Evolutionary conservation across 2,888 invertebrate genomes (phyloP), one percentile per base, ranked within the genome.

Genomic region (Oxycera nigricornis): DNA sequence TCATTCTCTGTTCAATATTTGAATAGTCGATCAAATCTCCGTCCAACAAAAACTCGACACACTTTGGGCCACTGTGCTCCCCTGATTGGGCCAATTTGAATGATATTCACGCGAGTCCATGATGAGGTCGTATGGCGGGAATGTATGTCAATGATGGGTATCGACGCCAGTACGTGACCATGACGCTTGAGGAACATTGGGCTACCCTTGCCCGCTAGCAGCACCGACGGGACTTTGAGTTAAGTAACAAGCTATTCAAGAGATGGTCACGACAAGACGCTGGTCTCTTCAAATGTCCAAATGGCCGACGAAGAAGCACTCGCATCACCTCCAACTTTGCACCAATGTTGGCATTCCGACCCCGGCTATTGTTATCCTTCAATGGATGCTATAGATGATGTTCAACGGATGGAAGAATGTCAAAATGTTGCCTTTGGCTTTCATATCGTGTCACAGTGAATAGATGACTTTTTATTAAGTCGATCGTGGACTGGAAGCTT

Each of bases 21-120:
- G 30, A 31, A 31, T 17, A 61, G 31, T 31, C 17, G 9, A 61
- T 28, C 61, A 31, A 61, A 3, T 30, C 46, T n/a, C 31, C 3
- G 17, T 31, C 17, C 17, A 31, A 17, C 30, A n/a, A 50, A 50
- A 68, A 70, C 35, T 11, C 35, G 55, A 52, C 70, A 70, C 52
- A 70, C 55, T 31, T 70, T 20, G 22, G 31, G 55, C 55, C 70
- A 55, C 31, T 24, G 55, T 55, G 31, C 46, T 55, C 55, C 55
- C 28, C 70, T 68, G 68, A 68, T 68, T 70, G 28, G 22, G 70
- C 24, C 28, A 70, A 70, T 70, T 70, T 70, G 52, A 55, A 52
- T 52, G 52, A 70, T 52, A 70, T 70, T 70, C 70, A 70, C 22
- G 22, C 26, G 22, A 46, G 46, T 67, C 41, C 17, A 20, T 41